Evolutionary conservation across 1,140 invertebrate genomes (phyloP).

Genomic region (Plectus sambesii): DNA sequence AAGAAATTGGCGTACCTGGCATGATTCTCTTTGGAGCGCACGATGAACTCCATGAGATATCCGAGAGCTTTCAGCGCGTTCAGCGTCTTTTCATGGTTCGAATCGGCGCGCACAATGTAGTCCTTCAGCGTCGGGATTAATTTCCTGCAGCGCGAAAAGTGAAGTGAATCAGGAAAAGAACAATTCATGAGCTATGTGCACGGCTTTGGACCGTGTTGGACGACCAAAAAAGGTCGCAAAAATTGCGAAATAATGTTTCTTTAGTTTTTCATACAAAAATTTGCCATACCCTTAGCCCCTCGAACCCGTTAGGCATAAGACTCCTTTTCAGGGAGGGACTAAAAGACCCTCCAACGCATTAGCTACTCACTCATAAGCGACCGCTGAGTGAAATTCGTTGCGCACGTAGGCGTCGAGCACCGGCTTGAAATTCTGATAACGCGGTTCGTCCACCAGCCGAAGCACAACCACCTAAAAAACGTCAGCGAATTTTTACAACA

Average conservation of each 20-base stretch:
- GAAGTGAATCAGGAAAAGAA: slow-evolving; percentile 16
- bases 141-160: slow-evolving; percentile 51
- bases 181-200: not conserved
- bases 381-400: slow-evolving; percentile 76
- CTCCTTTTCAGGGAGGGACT: slow-evolving; percentile 18
- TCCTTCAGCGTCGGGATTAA: slow-evolving; percentile 55
- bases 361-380: slow-evolving; percentile 72
- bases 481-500: slow-evolving; percentile 25
- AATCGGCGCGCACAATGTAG: slow-evolving; percentile 51
- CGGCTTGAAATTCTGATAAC: slow-evolving; percentile 82
- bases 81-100: slow-evolving; percentile 31
- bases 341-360: slow-evolving; percentile 5
- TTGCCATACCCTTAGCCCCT: slow-evolving; percentile 7
- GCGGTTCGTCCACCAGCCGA: slow-evolving; percentile 69
- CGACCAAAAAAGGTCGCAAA: too few relatives aligned
- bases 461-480: slow-evolving; percentile 63
- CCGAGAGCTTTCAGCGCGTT: slow-evolving; percentile 29
- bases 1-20: slow-evolving; percentile 55
- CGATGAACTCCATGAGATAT: slow-evolving; percentile 71
- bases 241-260: too few relatives aligned
- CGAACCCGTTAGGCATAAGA: slow-evolving; percentile 18
- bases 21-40: slow-evolving; percentile 65
- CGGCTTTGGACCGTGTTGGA: not conserved
- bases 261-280: too few relatives aligned
- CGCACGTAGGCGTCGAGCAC: slow-evolving; percentile 83